Base-by-base conservation (phyloP, 2,888 invertebrate genomes). In the Drosophila formosana region DNA sequence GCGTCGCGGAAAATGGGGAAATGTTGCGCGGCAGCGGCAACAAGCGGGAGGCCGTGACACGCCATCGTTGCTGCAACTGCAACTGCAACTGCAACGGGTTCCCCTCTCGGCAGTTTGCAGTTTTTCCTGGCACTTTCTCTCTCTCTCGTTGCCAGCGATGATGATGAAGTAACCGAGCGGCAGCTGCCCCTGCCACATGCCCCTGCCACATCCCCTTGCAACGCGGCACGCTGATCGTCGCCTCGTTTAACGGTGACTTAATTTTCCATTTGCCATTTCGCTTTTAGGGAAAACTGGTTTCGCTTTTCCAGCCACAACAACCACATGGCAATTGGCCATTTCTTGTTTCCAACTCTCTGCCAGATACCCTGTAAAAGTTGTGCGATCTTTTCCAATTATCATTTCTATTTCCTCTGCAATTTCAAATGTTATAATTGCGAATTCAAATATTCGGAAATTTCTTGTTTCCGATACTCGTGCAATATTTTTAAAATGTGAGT, bases 281-380 rank as follows among this genome's bases (percentile, higher is more conserved):
- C 70, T 77, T 73, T 78, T 61, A 62, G 68, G 75, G 67, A 74
- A 83, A 89, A 88, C 87, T 74, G 79, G 84, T 89, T 90, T 77
- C 64, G 61, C 71, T 78, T 88, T 79, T 85, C 72, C 82, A 51
- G 72, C 66, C 50, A 78, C 66, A 70, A 39, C 66, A 70, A 43
- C 65, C 62, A 71, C 71, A 67, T 63, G 63, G 39, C 72, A 77
- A 66, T 63, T 63, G 66, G 63, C 39, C 61, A 62, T 58, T 68
- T 67, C 66, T 71, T 74, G 53, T 58, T 63, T 51, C n/a, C n/a
- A 37, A n/a, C 34, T 7, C 34, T 7, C 13, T 25, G 30, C 30
- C 5, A 11, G 4, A 41, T 49, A 57, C 50, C 43, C 57, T 43
- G 26, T 30, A 41, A 9, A 30, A 39, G 8, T 39, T 11, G 2